Evolutionary conservation across 1,140 invertebrate genomes (phyloP).

Genomic region (Trichogramma pretiosum): DNA sequence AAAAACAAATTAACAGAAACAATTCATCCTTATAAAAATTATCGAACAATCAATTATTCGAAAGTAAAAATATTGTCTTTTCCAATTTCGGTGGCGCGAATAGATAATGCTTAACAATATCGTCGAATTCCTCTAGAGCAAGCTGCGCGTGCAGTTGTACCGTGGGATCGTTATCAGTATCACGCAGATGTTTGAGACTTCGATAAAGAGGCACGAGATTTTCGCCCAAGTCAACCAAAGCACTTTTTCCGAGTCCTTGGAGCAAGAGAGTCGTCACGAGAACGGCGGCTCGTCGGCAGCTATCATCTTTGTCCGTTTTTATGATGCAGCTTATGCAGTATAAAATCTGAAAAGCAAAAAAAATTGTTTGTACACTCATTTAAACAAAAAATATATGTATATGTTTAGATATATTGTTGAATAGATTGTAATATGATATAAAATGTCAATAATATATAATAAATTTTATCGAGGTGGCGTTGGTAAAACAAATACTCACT

Average conservation of each 20-base stretch:
- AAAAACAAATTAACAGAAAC: too few species aligned
- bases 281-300: constrained; percentile 70
- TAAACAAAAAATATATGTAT: too few species aligned
- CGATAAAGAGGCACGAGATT: constrained; percentile 61
- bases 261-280: constrained; percentile 64
- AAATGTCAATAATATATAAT: too few species aligned
- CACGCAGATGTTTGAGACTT: constrained; percentile 56
- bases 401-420: constrained; percentile 11
- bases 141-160: constrained; percentile 64
- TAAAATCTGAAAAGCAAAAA: constrained; percentile 55
- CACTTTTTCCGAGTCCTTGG: constrained; percentile 62
- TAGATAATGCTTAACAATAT: constrained; percentile 56
- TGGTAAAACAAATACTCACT: constrained; percentile 44
- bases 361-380: constrained; percentile 10
- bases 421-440: constrained; percentile 8
- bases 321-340: constrained; percentile 59
- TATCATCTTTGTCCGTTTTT: constrained; percentile 56
- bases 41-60: constrained; percentile 1
- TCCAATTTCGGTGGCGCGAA: constrained; percentile 50
- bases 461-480: constrained; percentile 1
- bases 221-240: constrained; percentile 55
- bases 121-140: constrained; percentile 67
- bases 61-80: constrained; percentile 49
- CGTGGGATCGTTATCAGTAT: constrained; percentile 57
- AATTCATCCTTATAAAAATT: too few species aligned